These are phyloP conservation scores for Lamellibrachia satsuma DNA, from an alignment of 2,888 invertebrate species.

Conservation along the genomic window DNA sequence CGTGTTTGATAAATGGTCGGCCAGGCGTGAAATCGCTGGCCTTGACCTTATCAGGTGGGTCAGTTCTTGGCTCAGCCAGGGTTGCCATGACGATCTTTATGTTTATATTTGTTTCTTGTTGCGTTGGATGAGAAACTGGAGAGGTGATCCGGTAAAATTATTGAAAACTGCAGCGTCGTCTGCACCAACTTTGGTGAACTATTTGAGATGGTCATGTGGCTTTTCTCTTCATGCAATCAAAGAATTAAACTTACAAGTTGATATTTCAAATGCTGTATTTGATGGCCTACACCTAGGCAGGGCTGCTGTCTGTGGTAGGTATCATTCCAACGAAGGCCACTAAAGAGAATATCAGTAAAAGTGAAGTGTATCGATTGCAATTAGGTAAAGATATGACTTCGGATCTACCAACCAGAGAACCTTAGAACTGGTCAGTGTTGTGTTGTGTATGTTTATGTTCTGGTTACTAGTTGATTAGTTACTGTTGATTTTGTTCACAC, in stretches of 20 bases:
- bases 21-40: not conserved
- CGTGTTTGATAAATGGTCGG: not conserved
- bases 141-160: too few relatives aligned
- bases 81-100: too few relatives aligned
- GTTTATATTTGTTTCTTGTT: too few relatives aligned
- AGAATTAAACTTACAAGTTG: too few relatives aligned
- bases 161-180: too few relatives aligned
- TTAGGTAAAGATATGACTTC: not conserved
- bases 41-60: conserved; percentile 8
- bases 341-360: not conserved
- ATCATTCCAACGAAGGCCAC: not conserved
- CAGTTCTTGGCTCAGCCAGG: not conserved
- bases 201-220: too few relatives aligned
- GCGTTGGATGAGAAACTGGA: too few relatives aligned
- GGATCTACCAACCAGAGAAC: too few relatives aligned
- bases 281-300: not conserved
- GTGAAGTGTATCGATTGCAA: not conserved
- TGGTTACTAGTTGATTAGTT: not conserved
- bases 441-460: not conserved
- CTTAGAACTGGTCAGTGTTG: not conserved
- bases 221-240: too few relatives aligned
- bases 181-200: too few relatives aligned
- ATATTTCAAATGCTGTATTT: not conserved
- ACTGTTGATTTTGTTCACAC: not conserved
- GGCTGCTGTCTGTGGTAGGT: not conserved